Evolutionary conservation across 2,888 invertebrate genomes (phyloP), one percentile per base, ranked within the genome.

Genomic region (Philonicus albiceps): DNA sequence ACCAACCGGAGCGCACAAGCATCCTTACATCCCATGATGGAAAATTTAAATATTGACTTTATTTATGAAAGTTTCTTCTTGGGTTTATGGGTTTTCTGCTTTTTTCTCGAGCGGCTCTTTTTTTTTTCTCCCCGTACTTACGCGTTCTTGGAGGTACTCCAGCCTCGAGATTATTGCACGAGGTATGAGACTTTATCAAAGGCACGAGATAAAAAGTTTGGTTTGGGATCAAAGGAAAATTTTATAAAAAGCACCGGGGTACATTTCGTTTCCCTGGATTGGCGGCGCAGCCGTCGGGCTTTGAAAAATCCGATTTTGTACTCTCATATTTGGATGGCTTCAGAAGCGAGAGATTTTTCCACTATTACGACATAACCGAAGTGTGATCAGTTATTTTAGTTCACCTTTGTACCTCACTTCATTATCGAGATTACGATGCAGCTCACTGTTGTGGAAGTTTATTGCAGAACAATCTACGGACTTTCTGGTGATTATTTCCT

Each of bases 21-120:
- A 78, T 53, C 53, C 27, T 30, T 43, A 49, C 30, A 78, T 43
- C 43, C 43, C 53, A 3, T 78, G 53, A 49, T 49, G 49, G 78
- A 78, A 78, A 78, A 30, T 78, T 78, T 22, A 78, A 78, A 78
- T 49, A 78, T 78, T 78, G 78, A 78, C 78, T 78, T 78, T 49
- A 78, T 78, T 78, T 78, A 78, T 78, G 78, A 49, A 78, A 78
- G 49, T 49, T 78, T 13, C 49, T 27, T 22, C 34, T 34, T 31
- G 43, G 27, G 30, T 49, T 49, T 13, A 31, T 22, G 27, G 13
- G 37, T 78, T 43, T 37, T 49, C 49, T n/a, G 11, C 27, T 27
- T 30, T 43, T 73, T 73, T 73, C 74, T 74, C 11, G 8, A 64
- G 22, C 6, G 22, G 11, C 1, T 64, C n/a, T 64, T 64, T 64